These are phyloP conservation scores for Parnassius apollo DNA, from an alignment of 2,888 invertebrate species.

Conservation along the genomic window DNA sequence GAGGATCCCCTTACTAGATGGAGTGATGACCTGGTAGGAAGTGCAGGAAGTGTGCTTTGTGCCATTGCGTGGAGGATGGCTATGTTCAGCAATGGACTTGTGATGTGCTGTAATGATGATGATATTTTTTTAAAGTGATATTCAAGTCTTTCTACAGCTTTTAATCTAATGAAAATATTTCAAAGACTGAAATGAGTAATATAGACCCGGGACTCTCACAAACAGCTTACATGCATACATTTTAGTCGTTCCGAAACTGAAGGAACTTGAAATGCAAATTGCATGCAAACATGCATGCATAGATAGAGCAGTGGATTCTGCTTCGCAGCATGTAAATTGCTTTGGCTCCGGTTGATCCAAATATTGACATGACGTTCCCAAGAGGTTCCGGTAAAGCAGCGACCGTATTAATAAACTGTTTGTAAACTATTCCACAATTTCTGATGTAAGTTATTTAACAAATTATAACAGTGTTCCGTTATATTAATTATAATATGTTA, in stretches of 20 bases:
- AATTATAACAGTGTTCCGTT: neutral
- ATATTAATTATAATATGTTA: too few species aligned
- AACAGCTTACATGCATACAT: slow-evolving; percentile 27
- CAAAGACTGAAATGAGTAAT: slow-evolving; percentile 31
- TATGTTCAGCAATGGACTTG: too few species aligned
- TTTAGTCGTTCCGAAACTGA: slow-evolving; percentile 33
- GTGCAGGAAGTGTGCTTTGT: too few species aligned
- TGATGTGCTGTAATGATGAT: too few species aligned
- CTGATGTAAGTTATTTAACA: slow-evolving; percentile 14
- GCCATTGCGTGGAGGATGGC: too few species aligned
- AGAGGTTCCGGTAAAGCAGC: slow-evolving; percentile 33
- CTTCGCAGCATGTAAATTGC: slow-evolving; percentile 43
- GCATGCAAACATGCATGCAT: slow-evolving; percentile 45
- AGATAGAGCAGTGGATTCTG: slow-evolving; percentile 33
- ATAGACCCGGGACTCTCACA: slow-evolving; percentile 23
- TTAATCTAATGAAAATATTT: slow-evolving; percentile 1
- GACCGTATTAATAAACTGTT: slow-evolving; percentile 34
- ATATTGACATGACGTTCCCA: slow-evolving; percentile 43
- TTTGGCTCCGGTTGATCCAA: slow-evolving; percentile 42
- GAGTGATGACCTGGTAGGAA: too few species aligned
- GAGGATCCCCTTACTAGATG: too few species aligned
- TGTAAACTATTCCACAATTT: slow-evolving; percentile 18
- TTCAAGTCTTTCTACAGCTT: too few species aligned
- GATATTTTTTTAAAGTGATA: too few species aligned
- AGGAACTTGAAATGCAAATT: slow-evolving; percentile 47